Base-by-base conservation (phyloP, 1,140 invertebrate genomes). In the Episyrphus balteatus region DNA sequence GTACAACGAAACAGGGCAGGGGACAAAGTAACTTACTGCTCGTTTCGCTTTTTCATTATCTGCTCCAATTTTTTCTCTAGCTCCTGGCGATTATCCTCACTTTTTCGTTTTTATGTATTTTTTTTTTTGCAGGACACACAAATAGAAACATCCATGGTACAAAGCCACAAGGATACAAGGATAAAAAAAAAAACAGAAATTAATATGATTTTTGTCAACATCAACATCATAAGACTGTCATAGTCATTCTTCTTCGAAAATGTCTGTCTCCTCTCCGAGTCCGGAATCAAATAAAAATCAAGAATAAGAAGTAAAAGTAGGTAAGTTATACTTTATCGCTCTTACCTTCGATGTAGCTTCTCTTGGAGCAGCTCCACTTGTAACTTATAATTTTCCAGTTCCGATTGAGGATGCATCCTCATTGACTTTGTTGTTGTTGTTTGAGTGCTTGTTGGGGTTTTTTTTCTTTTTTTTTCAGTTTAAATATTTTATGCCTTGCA, bases 381-480 rank as follows among this genome's bases (percentile, higher is more conserved):
- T 52, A 66, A 46, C 56, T 66, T 66, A 42, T 66, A 66, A 36
- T 66, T 66, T 49, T 66, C 63, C 42, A 66, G 45, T 52, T 66
- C 63, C 1, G 62, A 57, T 48, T 66, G 62, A 7, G 63, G 62
- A 51, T 50, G 61, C 63, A 66, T 66, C 33, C 21, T 26, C 21
- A 8, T 26, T 26, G 21, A 26, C 3, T 26, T 26, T 26, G n/a
- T 26, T 26, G 21, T 26, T 26, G 3, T 26, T 26, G 3, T 26
- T 26, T 26, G 3, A 5, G 21, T 26, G 21, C 3, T 26, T 8
- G 3, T 26, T 26, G 21, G 3, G 8, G 3, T 26, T 5, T 26
- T 26, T 26, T 26, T 26, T 3, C 8, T 26, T 26, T 3, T 26
- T 26, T 26, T 5, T 26, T 26, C 8, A n/a, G n/a, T 26, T 26